These are phyloP conservation scores for Schrankia costaestrigalis DNA, from an alignment of 2,888 invertebrate species.

Conservation along the genomic window DNA sequence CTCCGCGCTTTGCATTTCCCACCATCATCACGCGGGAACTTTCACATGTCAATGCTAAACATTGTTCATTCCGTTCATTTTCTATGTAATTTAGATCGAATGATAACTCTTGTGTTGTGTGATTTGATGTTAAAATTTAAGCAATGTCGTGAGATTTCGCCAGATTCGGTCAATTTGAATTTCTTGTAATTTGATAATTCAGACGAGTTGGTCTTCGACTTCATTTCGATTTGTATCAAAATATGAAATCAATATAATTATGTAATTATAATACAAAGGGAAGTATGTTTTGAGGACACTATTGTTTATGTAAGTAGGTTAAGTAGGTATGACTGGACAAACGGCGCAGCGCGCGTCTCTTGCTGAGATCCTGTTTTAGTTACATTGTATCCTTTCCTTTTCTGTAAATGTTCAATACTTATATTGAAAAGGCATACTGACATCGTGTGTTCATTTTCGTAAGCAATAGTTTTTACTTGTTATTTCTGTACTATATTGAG, in stretches of 20 bases:
- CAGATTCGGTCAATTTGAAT: slow-evolving; percentile 44
- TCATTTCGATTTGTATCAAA: slow-evolving; percentile 20
- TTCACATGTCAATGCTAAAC: slow-evolving; percentile 50
- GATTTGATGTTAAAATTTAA: slow-evolving; percentile 63
- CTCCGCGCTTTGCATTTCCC: slow-evolving; percentile 34
- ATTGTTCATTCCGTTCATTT: slow-evolving; percentile 70
- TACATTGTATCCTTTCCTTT: not conserved
- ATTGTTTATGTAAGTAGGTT: slow-evolving; percentile 48
- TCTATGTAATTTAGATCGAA: slow-evolving; percentile 64
- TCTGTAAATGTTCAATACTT: not conserved
- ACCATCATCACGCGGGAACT: slow-evolving; percentile 51
- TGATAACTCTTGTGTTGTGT: slow-evolving; percentile 67
- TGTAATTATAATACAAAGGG: slow-evolving; percentile 29
- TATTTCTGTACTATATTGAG: no score
- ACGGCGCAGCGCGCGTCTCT: slow-evolving; percentile 24
- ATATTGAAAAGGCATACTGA: no score
- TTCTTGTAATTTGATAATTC: slow-evolving; percentile 23
- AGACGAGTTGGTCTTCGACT: slow-evolving; percentile 22
- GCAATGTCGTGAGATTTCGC: slow-evolving; percentile 41
- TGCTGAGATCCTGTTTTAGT: slow-evolving; percentile 15
- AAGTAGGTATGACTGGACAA: slow-evolving; percentile 37
- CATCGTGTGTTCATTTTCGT: no score
- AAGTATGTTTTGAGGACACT: slow-evolving; percentile 37
- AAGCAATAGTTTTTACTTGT: no score
- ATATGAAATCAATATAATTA: slow-evolving; percentile 31